Percentiles rank a stretch among this genome's conserved stretches.
phyloP scores from a whole-genome alignment of 2,888 invertebrate species.

The Synergus laeviventris region DNA sequence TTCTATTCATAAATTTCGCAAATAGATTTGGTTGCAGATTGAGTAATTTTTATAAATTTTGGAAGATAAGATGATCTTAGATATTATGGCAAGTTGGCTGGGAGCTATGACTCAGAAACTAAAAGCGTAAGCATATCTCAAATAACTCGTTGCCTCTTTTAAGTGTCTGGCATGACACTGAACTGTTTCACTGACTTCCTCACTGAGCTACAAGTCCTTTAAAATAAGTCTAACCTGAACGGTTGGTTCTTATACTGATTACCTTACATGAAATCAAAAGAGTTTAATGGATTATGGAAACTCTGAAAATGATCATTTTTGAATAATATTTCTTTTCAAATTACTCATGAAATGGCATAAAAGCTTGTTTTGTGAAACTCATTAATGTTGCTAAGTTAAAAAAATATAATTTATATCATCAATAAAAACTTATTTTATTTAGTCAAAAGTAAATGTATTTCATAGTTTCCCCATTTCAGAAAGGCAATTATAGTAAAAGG shows the following conservation, averaged over 20 bases:
- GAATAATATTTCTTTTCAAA: not conserved
- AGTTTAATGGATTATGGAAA: constrained; percentile 2
- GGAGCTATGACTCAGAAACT: constrained; percentile 65
- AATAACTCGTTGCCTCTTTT: constrained; percentile 59
- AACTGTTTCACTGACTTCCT: constrained; percentile 58
- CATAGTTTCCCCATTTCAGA: too few species aligned
- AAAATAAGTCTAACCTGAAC: constrained; percentile 52
- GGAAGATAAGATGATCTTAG: constrained; percentile 23
- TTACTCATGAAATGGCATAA: not conserved
- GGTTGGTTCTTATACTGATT: not conserved
- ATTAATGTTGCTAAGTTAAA: too few species aligned
- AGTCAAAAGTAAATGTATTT: too few species aligned
- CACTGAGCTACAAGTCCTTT: constrained; percentile 44
- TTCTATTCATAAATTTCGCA: not conserved
- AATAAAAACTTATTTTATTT: too few species aligned
- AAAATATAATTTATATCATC: too few species aligned
- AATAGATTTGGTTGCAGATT: not conserved
- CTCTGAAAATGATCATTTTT: not conserved
- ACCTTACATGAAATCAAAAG: not conserved
- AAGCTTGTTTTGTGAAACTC: too few species aligned
- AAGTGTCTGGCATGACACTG: constrained; percentile 61
- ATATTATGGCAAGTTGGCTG: constrained; percentile 54
- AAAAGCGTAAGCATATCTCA: constrained; percentile 65
- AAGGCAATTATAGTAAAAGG: too few species aligned
- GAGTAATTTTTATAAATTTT: constrained; percentile 20